phyloP scores from a whole-genome alignment of 1,140 invertebrate species.

The Drosophila paulistorum region DNA sequence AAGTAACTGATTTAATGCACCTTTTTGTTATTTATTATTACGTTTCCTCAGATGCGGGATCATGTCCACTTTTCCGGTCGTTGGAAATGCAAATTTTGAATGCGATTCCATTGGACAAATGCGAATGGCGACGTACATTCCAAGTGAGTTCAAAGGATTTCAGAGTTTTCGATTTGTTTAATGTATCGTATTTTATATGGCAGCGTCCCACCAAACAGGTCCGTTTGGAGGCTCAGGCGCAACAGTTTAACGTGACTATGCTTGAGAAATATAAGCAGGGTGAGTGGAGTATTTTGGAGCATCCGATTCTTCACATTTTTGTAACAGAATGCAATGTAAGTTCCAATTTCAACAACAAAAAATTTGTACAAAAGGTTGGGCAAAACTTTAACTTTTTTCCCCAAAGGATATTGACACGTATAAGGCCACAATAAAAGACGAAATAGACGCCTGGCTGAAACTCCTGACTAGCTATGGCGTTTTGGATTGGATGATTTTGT shows the following conservation, averaged over 20 bases:
- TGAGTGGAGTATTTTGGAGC: slow-evolving; percentile 90
- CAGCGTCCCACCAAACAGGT: slow-evolving; percentile 91
- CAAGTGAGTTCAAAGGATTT: slow-evolving; percentile 53
- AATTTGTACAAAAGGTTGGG: not conserved
- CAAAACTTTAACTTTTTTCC: not conserved
- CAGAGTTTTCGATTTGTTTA: not conserved
- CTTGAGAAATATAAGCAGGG: slow-evolving; percentile 85
- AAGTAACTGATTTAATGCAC: slow-evolving; percentile 29
- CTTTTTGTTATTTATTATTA: not conserved
- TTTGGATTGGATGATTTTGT: slow-evolving; percentile 96
- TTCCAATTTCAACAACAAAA: not conserved
- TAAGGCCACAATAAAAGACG: slow-evolving; percentile 92
- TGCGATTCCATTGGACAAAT: slow-evolving; percentile 91
- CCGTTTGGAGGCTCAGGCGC: slow-evolving; percentile 92
- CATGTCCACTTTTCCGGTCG: slow-evolving; percentile 92
- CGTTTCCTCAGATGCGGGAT: slow-evolving; percentile 90
- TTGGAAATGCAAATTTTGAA: slow-evolving; percentile 90
- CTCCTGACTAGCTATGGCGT: slow-evolving; percentile 89
- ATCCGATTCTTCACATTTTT: slow-evolving; percentile 96
- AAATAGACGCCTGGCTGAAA: slow-evolving; percentile 94
- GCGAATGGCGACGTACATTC: slow-evolving; percentile 95
- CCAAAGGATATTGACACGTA: slow-evolving; percentile 95
- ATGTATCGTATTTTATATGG: not conserved
- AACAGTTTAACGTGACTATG: slow-evolving; percentile 90
- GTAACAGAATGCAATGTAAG: slow-evolving; percentile 96